phyloP scores from a whole-genome alignment of 2,888 invertebrate species.

The Protodeltote pygarga region DNA sequence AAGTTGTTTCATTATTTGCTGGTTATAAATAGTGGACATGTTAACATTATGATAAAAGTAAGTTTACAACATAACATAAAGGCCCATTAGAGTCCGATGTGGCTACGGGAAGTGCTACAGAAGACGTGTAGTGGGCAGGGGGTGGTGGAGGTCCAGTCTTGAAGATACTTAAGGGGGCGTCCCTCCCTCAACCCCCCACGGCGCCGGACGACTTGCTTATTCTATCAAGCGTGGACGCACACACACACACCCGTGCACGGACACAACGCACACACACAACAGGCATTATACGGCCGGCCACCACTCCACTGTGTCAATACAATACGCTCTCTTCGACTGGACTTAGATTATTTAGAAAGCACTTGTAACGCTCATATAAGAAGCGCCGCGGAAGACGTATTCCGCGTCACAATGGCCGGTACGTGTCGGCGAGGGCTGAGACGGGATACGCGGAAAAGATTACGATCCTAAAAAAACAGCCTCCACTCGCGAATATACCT shows the following conservation, averaged over 20 bases:
- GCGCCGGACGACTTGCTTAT: slow-evolving; percentile 86
- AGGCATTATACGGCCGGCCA: slow-evolving; percentile 86
- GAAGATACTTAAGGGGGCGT: slow-evolving; percentile 79
- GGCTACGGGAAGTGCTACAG: slow-evolving; percentile 82
- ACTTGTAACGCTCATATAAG: slow-evolving; percentile 88
- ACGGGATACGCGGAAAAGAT: slow-evolving; percentile 83
- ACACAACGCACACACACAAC: slow-evolving; percentile 68
- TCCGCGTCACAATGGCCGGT: slow-evolving; percentile 84
- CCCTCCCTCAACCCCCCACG: slow-evolving; percentile 62
- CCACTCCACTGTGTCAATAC: slow-evolving; percentile 88
- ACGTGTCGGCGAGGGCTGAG: slow-evolving; percentile 82
- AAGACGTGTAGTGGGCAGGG: slow-evolving; percentile 84
- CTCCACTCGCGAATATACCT: slow-evolving; percentile 78
- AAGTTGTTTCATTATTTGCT: background rate
- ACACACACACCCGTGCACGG: slow-evolving; percentile 62
- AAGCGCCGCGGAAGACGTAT: slow-evolving; percentile 84
- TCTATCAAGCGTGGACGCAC: slow-evolving; percentile 85
- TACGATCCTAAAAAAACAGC: slow-evolving; percentile 87
- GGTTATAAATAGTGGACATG: slow-evolving; percentile 5
- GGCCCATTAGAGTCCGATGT: slow-evolving; percentile 80
- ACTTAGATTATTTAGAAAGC: slow-evolving; percentile 88
- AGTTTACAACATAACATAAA: slow-evolving; percentile 76
- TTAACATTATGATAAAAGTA: slow-evolving; percentile 41
- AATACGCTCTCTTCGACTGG: slow-evolving; percentile 87
- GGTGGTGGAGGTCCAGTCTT: slow-evolving; percentile 84